phyloP scores from a whole-genome alignment of 2,113 vertebrate genomes.

The Gadus macrocephalus region DNA sequence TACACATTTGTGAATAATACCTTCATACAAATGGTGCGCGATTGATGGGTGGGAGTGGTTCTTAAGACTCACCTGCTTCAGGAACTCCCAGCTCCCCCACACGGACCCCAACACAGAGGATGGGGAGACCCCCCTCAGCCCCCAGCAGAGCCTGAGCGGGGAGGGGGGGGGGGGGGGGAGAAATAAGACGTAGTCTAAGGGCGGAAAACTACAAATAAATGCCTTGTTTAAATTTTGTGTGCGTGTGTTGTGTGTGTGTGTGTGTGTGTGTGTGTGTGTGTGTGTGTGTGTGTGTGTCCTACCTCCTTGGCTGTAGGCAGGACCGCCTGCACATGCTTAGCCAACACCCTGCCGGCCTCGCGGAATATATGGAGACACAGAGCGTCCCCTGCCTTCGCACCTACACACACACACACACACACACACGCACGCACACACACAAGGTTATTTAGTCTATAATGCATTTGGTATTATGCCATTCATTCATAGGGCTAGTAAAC shows the following conservation, averaged over 20 bases:
- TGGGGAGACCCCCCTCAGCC: constrained; percentile 77
- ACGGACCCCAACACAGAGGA: constrained; percentile 92
- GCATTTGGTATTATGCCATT: too few species aligned
- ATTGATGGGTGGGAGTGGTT: too few species aligned
- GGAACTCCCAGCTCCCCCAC: constrained; percentile 90
- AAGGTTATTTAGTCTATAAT: neutral
- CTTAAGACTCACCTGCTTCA: constrained; percentile 74
- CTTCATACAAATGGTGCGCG: too few species aligned
- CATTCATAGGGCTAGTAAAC: too few species aligned
- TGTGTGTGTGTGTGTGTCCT: constrained; percentile 3
- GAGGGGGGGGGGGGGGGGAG: neutral
- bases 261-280: neutral
- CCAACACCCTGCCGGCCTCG: constrained; percentile 80
- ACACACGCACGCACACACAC: too few species aligned
- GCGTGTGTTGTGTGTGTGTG: too few species aligned
- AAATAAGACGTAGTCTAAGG: too few species aligned
- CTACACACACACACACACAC: constrained; percentile 62
- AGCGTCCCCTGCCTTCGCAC: constrained; percentile 77
- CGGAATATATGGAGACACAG: constrained; percentile 77
- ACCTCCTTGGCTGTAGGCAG: constrained; percentile 81
- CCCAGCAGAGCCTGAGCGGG: constrained; percentile 71
- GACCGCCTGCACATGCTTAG: constrained; percentile 82
- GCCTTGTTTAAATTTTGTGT: too few species aligned
- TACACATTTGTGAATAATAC: too few species aligned
- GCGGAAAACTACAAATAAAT: too few species aligned